Percentiles rank a stretch among this genome's conserved stretches.
Conservation (phyloP, 2,888 invertebrate genomes). For the Tetropium fuscum region DNA sequence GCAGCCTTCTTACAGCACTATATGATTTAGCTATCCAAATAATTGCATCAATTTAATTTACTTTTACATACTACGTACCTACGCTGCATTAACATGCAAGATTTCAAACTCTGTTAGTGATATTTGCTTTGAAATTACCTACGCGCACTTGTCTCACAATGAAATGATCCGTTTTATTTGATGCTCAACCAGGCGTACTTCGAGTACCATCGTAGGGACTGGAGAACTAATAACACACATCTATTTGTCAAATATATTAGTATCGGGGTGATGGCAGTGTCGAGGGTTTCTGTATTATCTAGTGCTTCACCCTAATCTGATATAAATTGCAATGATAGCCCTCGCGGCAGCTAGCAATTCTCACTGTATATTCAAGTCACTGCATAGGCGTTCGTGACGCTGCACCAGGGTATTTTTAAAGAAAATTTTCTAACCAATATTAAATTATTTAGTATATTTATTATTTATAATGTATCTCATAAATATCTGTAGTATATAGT, state of each 20-base stretch:
- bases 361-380: constrained; percentile 6
- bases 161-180: constrained; percentile 43
- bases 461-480: too few species aligned
- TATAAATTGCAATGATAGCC: constrained; percentile 64
- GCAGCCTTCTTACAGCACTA: too few species aligned
- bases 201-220: constrained; percentile 32
- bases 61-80: too few species aligned
- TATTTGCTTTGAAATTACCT: constrained; percentile 12
- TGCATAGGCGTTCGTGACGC: constrained; percentile 14
- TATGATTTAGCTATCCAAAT: too few species aligned
- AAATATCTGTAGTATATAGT: too few species aligned
- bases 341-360: constrained; percentile 48
- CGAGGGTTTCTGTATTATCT: constrained; percentile 62
- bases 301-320: constrained; percentile 63
- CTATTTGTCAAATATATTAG: constrained; percentile 64
- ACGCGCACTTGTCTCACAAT: constrained; percentile 33
- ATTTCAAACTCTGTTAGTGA: too few species aligned
- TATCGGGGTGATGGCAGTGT: constrained; percentile 56
- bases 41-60: too few species aligned
- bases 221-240: constrained; percentile 60
- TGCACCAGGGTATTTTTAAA: background rate
- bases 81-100: too few species aligned
- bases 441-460: background rate
- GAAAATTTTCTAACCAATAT: background rate
- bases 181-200: constrained; percentile 37